phyloP scores from a whole-genome alignment of 2,113 vertebrate species.

The Oryzias celebensis region DNA sequence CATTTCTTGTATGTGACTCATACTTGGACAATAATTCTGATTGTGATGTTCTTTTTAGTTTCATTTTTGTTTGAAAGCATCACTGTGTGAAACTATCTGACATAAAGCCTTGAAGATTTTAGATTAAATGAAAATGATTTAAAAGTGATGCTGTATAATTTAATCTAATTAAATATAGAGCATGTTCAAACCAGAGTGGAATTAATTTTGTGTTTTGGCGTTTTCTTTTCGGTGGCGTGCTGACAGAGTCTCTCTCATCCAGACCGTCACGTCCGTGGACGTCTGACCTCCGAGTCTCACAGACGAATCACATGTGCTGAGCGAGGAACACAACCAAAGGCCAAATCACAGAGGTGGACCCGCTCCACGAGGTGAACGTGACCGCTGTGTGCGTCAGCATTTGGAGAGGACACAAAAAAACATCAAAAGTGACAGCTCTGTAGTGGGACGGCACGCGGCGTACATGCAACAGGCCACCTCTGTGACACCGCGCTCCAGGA shows the following conservation, averaged over 20 bases:
- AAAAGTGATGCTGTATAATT: no score
- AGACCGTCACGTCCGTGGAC: background rate
- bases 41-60: no score
- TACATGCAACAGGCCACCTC: constrained; percentile 33
- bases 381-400: constrained; percentile 25
- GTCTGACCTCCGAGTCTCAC: constrained; percentile 9
- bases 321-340: constrained; percentile 31
- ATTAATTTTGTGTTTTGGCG: no score
- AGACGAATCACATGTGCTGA: constrained; percentile 3
- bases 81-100: no score
- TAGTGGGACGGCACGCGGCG: constrained; percentile 16
- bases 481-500: constrained; percentile 18
- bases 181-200: no score
- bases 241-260: background rate
- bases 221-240: no score
- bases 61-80: no score
- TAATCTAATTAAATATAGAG: no score
- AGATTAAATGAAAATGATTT: no score
- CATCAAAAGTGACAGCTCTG: constrained; percentile 16
- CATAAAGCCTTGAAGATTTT: no score
- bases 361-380: constrained; percentile 18
- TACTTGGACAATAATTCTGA: no score
- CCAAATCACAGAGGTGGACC: constrained; percentile 16
- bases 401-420: constrained; percentile 34
- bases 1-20: no score